Evolutionary conservation across 2,888 invertebrate species (phyloP), one percentile per base, ranked within the genome.

Genomic region (Leucoptera coffeella): DNA sequence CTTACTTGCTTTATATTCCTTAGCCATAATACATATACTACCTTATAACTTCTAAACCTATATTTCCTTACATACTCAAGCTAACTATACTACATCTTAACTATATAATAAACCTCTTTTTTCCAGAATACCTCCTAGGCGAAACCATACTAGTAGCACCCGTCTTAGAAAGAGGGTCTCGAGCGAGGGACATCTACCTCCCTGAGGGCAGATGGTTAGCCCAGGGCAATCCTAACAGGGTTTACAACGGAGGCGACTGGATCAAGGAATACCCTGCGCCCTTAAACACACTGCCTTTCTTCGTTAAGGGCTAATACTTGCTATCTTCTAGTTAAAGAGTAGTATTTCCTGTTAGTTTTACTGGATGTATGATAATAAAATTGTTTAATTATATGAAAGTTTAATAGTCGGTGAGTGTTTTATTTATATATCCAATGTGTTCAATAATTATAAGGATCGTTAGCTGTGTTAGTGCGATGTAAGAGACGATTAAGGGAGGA

Each of bases 131-230:
- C 44, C 60, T 90, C 12, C 65, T 92, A 7, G 91, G 89, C 3
- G 82, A 86, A 37, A 67, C 74, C 26, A 75, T 89, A 21, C 54
- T 92, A 28, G 84, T 84, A 1, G 91, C 91, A 0, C 91, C 91
- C 2, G 74, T 92, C 0, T 40, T 89, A 8, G 56, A 59, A 19
- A 65, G 81, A 50, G 77, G 77, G 0, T 76, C 77, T 1, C 54
- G 43, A 0, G 45, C 58, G 1, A 74, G 90, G 4, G 75, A 85
- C 46, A 73, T 92, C 26, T 89, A 86, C 55, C 65, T 89, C 2
- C 90, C 90, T 0, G 50, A 40, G 4, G 92, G 90, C 2, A 57
- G 44, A 1, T 91, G 91, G 91, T 52, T 56, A 21, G 84, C 83
- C 42, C 76, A 74, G 25, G 78, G 77, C 6, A 51, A 64, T 35